These are phyloP conservation scores for Patiria pectinifera DNA, from an alignment of 53 echinoderm and acorn worm genomes.

Conservation along the genomic window DNA sequence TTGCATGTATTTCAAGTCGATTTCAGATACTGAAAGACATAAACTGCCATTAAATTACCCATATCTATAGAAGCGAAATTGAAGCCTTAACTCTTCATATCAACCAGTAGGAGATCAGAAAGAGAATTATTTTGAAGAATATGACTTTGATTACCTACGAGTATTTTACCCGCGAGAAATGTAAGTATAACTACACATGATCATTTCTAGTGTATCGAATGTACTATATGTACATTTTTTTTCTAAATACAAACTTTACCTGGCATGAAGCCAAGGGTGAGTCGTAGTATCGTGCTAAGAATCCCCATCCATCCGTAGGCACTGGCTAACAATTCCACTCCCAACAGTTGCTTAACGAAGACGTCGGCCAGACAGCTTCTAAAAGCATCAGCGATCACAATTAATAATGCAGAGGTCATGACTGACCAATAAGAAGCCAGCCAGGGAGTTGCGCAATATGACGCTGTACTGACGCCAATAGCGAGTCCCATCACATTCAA, in stretches of 20 bases:
- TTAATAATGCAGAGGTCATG: background rate
- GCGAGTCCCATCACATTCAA: background rate
- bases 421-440: background rate
- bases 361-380: background rate
- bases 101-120: too few species aligned
- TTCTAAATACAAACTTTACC: background rate
- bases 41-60: too few species aligned
- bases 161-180: too few species aligned
- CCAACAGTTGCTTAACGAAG: background rate
- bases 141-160: too few species aligned
- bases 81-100: too few species aligned
- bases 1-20: too few species aligned
- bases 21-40: too few species aligned
- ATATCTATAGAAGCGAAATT: too few species aligned
- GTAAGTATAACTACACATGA: too few species aligned
- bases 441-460: slow-evolving; percentile 1
- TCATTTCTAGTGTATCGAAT: too few species aligned
- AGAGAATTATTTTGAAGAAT: too few species aligned
- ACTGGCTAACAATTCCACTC: slow-evolving; percentile 8
- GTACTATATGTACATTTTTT: too few species aligned
- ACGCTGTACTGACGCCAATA: background rate
- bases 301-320: slow-evolving; percentile 17
- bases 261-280: background rate
- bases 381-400: background rate
- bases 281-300: background rate